A percentile compares a stretch with the other conserved stretches of the same genome.
Evolutionary conservation across 2,113 vertebrate genomes (phyloP).

Genomic region (Serinus canaria): DNA sequence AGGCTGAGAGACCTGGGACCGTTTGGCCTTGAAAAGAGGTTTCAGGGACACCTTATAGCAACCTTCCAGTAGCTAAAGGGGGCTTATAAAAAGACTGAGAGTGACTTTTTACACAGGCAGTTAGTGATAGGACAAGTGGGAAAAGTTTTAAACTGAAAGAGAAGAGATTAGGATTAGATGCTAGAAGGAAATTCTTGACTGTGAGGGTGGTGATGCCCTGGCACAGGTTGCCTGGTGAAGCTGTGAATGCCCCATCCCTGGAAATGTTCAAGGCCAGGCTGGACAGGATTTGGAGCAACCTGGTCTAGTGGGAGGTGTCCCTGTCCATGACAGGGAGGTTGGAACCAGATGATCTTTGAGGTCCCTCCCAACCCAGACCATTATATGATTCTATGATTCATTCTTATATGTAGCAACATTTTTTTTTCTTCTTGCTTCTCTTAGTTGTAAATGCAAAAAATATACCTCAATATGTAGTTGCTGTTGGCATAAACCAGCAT

Average conservation of each 20-base stretch:
- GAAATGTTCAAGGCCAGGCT: neutral
- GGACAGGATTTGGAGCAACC: neutral
- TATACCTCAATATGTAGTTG: neutral
- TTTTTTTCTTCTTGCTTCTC: neutral
- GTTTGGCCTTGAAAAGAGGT: neutral
- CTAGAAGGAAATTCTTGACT: neutral
- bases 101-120: neutral
- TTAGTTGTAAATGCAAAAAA: neutral
- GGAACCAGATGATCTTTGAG: neutral
- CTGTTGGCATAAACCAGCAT: neutral
- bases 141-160: neutral
- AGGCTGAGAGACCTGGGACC: neutral
- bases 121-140: neutral
- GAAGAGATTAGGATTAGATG: neutral
- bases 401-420: accelerated
- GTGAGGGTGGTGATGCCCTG: neutral
- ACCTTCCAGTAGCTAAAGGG: neutral
- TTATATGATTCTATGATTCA: neutral
- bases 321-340: neutral
- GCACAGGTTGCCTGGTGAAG: neutral
- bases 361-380: neutral
- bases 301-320: neutral
- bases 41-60: neutral
- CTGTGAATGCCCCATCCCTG: neutral
- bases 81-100: neutral